Evolutionary conservation across 2,888 invertebrate species (phyloP), one percentile per base, ranked within the genome.

Genomic region (Buathra laborator): DNA sequence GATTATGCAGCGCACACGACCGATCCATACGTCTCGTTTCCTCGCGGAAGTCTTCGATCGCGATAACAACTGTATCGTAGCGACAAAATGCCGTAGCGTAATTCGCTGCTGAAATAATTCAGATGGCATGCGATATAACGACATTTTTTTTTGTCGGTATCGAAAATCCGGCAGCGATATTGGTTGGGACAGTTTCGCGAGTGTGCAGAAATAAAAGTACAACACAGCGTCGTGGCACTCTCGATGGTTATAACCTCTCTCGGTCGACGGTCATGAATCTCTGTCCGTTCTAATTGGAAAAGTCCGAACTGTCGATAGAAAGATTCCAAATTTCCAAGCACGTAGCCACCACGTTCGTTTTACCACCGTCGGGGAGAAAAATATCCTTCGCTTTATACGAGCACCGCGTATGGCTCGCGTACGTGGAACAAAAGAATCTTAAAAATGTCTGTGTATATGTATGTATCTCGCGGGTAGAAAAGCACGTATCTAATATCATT

Each of bases 261-360:
- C 74, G 76, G 70, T 72, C 81, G 71, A 72, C 74, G 71, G 83
- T 86, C 87, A 88, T 90, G 90, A 91, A 90, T 91, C 91, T 89
- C 81, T 76, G 87, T 87, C 85, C 72, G 79, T 87, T 85, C 89
- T 91, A 91, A 91, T 91, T 91, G 90, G 89, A 91, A 90, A 91
- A 90, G 88, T 90, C 89, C 87, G 86, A 86, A 83, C 86, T 87
- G 88, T 88, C 88, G 81, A 87, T 88, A 86, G 85, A 80, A 71
- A 87, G 81, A 85, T 85, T 87, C 86, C 78, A 86, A 87, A 84
- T 88, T 88, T 88, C 88, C 86, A 81, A 76, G 86, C 88, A 88
- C 88, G 88, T 88, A 88, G 6, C 37, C 7, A 37, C 66, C 79
- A 72, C 83, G 62, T 88, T 86, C 85, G 78, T 87, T 86, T 68